Conservation (phyloP, 2,888 invertebrate species). For the Agonopterix arenella region DNA sequence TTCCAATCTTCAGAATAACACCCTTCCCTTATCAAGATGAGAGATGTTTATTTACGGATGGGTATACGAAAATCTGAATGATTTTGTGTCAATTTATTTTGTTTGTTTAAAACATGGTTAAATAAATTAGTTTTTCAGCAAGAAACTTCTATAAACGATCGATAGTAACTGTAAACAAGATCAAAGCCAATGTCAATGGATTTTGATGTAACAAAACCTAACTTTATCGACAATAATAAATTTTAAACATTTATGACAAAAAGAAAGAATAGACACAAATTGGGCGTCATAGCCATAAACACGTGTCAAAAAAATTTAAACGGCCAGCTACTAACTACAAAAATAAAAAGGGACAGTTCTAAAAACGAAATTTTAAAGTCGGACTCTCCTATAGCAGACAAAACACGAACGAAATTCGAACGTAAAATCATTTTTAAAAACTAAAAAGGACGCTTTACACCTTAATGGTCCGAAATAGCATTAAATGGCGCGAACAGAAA, state of each 20-base stretch:
- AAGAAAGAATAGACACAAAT: slow-evolving; percentile 65
- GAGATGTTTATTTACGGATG: slow-evolving; percentile 39
- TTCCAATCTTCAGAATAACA: slow-evolving; percentile 58
- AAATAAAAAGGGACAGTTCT: slow-evolving; percentile 2
- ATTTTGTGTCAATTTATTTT: too few relatives aligned
- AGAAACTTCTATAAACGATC: too few relatives aligned
- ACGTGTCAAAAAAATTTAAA: slow-evolving; percentile 53
- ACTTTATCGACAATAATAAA: slow-evolving; percentile 34
- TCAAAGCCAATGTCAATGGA: too few relatives aligned
- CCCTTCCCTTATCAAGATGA: slow-evolving; percentile 56
- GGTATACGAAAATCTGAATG: too few relatives aligned
- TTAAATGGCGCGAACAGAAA: slow-evolving; percentile 72
- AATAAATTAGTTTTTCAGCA: too few relatives aligned
- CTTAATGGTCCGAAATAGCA: slow-evolving; percentile 56
- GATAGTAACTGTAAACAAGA: too few relatives aligned
- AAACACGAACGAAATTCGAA: slow-evolving; percentile 4
- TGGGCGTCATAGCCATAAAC: slow-evolving; percentile 61
- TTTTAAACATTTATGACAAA: slow-evolving; percentile 36
- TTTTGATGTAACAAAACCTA: slow-evolving; percentile 2
- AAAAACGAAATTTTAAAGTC: slow-evolving; percentile 10
- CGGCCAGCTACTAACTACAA: slow-evolving; percentile 20
- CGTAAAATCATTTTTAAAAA: slow-evolving; percentile 19
- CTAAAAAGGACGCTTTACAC: slow-evolving; percentile 5
- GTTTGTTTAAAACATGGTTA: too few relatives aligned
- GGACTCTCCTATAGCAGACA: slow-evolving; percentile 17